These are phyloP conservation scores for Psilanteris sp. DNA, from an alignment of 1,140 invertebrate genomes.

Conservation along the genomic window DNA sequence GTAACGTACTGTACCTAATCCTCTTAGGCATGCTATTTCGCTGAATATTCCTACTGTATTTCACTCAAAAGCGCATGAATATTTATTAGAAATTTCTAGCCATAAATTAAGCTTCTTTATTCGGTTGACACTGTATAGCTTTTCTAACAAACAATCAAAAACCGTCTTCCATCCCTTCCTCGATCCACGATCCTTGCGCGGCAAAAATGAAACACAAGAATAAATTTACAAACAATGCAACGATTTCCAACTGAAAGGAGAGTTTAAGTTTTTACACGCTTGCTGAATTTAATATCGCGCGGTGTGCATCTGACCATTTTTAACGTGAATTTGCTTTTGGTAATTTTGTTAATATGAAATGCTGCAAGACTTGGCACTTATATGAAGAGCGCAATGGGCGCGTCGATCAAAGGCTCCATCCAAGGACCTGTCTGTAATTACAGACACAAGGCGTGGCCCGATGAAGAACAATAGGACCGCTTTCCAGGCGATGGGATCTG, in stretches of 20 bases:
- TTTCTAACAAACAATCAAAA: slow-evolving; percentile 28
- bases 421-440: slow-evolving; percentile 78
- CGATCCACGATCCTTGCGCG: no score
- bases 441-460: slow-evolving; percentile 78
- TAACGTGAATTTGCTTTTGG: slow-evolving; percentile 13
- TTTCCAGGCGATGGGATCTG: slow-evolving; percentile 72
- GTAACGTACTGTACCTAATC: slow-evolving; percentile 44
- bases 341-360: slow-evolving; percentile 67
- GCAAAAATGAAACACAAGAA: neutral
- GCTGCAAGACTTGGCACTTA: slow-evolving; percentile 60
- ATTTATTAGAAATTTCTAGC: slow-evolving; percentile 32
- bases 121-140: slow-evolving; percentile 21
- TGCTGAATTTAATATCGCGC: neutral
- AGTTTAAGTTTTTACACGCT: slow-evolving; percentile 1
- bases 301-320: slow-evolving; percentile 4
- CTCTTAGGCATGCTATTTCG: slow-evolving; percentile 21
- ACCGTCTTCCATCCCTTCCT: no score
- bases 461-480: slow-evolving; percentile 78
- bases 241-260: slow-evolving; percentile 10
- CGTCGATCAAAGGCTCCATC: slow-evolving; percentile 76
- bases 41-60: slow-evolving; percentile 33
- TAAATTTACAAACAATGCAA: slow-evolving; percentile 7
- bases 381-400: slow-evolving; percentile 62
- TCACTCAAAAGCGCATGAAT: slow-evolving; percentile 7
- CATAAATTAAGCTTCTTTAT: slow-evolving; percentile 36